phyloP scores from a whole-genome alignment of 92 coral and sea anemone genomes.

The Actinostola sp. region DNA sequence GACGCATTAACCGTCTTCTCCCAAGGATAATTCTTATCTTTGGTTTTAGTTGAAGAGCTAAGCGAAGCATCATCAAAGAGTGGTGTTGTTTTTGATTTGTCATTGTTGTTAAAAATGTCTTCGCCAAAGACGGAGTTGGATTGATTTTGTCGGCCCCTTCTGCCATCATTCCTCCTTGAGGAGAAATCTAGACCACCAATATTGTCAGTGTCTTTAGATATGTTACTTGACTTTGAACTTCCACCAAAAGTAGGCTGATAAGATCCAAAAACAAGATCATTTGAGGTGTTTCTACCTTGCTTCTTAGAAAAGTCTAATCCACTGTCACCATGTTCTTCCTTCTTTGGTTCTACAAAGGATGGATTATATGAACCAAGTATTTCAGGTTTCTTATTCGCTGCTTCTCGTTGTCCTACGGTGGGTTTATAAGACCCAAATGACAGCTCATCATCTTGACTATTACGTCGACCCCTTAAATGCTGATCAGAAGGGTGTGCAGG shows the following conservation, averaged over 20 bases:
- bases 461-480: slow-evolving; percentile 36
- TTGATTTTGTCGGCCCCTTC: slow-evolving; percentile 49
- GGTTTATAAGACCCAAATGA: slow-evolving; percentile 87
- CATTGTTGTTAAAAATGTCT: slow-evolving; percentile 58
- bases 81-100: slow-evolving; percentile 54
- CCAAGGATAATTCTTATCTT: slow-evolving; percentile 70
- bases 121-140: slow-evolving; percentile 69
- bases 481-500: slow-evolving; percentile 91
- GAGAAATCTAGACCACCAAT: slow-evolving; percentile 24
- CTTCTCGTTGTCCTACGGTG: slow-evolving; percentile 55
- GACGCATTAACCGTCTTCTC: slow-evolving; percentile 67
- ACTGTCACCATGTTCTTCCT: slow-evolving; percentile 58
- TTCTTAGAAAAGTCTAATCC: slow-evolving; percentile 74
- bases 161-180: slow-evolving; percentile 45
- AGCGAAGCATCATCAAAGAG: slow-evolving; percentile 58
- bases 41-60: slow-evolving; percentile 17
- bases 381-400: slow-evolving; percentile 28
- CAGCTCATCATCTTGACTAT: slow-evolving; percentile 61
- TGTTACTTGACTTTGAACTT: slow-evolving; percentile 19
- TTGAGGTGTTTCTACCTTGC: slow-evolving; percentile 14
- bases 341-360: slow-evolving; percentile 58
- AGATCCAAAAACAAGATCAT: slow-evolving; percentile 56
- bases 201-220: slow-evolving; percentile 40
- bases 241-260: slow-evolving; percentile 72
- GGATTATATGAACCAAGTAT: slow-evolving; percentile 66